phyloP scores from a whole-genome alignment of 2,888 invertebrate genomes.

The Muscina levida region DNA sequence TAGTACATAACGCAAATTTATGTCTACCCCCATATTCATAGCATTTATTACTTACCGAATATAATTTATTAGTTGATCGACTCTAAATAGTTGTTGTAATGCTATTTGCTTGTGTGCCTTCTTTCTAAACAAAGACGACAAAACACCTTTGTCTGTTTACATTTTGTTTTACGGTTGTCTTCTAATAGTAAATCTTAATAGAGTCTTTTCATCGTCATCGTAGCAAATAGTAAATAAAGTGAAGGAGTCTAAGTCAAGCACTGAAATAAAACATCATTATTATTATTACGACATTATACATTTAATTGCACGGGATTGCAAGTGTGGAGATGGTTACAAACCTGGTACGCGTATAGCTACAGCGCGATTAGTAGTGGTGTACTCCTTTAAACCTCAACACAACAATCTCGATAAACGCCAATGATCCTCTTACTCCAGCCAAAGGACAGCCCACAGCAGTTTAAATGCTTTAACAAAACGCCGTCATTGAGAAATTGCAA shows the following conservation, averaged over 20 bases:
- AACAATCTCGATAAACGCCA: constrained; percentile 23
- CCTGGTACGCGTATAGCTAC: too few species aligned
- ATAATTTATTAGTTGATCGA: constrained; percentile 30
- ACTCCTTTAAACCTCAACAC: constrained; percentile 16
- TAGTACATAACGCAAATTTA: too few species aligned
- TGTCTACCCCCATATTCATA: too few species aligned
- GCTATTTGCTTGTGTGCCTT: constrained; percentile 1
- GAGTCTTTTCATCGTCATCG: constrained; percentile 9
- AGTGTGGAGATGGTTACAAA: constrained; percentile 2
- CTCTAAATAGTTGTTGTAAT: constrained; percentile 27
- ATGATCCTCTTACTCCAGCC: constrained; percentile 22
- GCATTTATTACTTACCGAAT: constrained; percentile 47
- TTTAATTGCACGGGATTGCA: neutral
- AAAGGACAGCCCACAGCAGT: constrained; percentile 27
- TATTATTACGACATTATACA: neutral
- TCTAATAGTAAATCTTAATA: constrained; percentile 30
- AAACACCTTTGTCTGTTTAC: constrained; percentile 35
- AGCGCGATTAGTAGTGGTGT: neutral
- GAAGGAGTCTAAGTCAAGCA: neutral
- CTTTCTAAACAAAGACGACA: neutral
- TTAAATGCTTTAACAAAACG: constrained; percentile 31
- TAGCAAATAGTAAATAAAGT: neutral
- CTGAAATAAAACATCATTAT: constrained; percentile 7
- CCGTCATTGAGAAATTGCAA: constrained; percentile 39
- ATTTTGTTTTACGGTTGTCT: constrained; percentile 7